Conservation (phyloP, 2,888 invertebrate species). For the Campoplex nolae region DNA sequence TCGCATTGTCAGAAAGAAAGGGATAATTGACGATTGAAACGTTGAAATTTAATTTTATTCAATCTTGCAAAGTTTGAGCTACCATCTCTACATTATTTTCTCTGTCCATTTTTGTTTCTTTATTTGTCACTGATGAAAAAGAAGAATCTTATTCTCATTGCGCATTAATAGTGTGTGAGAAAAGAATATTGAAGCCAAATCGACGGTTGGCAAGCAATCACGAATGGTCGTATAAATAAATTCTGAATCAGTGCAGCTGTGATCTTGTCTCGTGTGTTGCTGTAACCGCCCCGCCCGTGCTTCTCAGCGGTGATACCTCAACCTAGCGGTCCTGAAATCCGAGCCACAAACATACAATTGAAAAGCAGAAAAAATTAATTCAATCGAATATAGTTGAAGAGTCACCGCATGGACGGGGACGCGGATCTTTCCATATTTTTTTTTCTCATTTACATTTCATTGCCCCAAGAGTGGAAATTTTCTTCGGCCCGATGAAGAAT, state of each 20-base stretch:
- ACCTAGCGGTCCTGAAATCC: conserved; percentile 73
- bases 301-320: conserved; percentile 29
- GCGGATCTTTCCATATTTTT: background rate
- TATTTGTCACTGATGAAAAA: background rate
- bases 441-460: conserved; percentile 1
- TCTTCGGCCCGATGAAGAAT: conserved; percentile 31
- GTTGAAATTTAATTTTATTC: background rate
- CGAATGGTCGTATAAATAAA: conserved; percentile 82
- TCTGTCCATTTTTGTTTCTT: background rate
- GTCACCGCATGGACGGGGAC: background rate
- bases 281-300: conserved; percentile 53
- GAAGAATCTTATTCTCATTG: conserved; percentile 31
- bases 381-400: background rate
- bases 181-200: conserved; percentile 68
- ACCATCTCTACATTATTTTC: background rate
- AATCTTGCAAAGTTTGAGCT: background rate
- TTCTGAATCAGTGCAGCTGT: conserved; percentile 81
- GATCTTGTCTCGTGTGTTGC: conserved; percentile 59
- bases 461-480: conserved; percentile 20
- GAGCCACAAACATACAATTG: conserved; percentile 66
- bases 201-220: conserved; percentile 77
- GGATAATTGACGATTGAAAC: background rate
- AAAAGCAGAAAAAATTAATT: conserved; percentile 10
- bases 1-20: background rate
- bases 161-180: conserved; percentile 37